Conservation (phyloP, 1,140 invertebrate species). For the Acromyrmex echinatior region DNA sequence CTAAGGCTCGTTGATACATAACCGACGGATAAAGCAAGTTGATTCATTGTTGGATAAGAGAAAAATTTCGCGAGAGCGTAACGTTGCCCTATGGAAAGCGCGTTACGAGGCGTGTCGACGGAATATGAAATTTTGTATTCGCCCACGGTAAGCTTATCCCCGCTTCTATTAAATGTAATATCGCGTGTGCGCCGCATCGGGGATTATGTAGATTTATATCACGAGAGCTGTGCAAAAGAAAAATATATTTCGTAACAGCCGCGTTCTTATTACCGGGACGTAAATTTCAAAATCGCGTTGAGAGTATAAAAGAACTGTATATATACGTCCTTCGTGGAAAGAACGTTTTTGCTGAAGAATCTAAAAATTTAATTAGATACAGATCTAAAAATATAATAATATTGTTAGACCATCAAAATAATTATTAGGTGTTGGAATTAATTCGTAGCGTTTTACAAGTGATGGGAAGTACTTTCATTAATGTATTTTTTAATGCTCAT, state of each 20-base stretch:
- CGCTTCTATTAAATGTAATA: slow-evolving; percentile 64
- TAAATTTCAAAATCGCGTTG: slow-evolving; percentile 33
- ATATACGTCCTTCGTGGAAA: neutral
- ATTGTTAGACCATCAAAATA: too few relatives aligned
- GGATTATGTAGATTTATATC: slow-evolving; percentile 63
- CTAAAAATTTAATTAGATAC: too few relatives aligned
- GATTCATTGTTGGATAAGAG: slow-evolving; percentile 57
- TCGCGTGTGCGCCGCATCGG: slow-evolving; percentile 50
- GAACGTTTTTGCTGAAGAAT: too few relatives aligned
- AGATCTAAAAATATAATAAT: too few relatives aligned
- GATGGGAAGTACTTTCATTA: too few relatives aligned
- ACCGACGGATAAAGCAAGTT: slow-evolving; percentile 22
- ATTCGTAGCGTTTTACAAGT: too few relatives aligned
- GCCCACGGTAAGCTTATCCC: slow-evolving; percentile 52
- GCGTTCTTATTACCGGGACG: slow-evolving; percentile 48
- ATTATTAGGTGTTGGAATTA: too few relatives aligned
- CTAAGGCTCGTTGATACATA: slow-evolving; percentile 7
- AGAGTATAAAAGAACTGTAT: neutral
- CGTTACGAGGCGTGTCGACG: slow-evolving; percentile 59
- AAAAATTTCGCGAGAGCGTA: slow-evolving; percentile 62
- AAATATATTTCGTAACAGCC: slow-evolving; percentile 53
- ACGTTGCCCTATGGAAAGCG: slow-evolving; percentile 54
- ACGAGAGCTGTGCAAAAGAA: slow-evolving; percentile 41
- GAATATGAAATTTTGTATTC: slow-evolving; percentile 64
- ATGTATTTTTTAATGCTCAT: too few relatives aligned